Evolutionary conservation across 2,888 invertebrate genomes (phyloP), one percentile per base, ranked within the genome.

Genomic region (Hymenopus coronatus): DNA sequence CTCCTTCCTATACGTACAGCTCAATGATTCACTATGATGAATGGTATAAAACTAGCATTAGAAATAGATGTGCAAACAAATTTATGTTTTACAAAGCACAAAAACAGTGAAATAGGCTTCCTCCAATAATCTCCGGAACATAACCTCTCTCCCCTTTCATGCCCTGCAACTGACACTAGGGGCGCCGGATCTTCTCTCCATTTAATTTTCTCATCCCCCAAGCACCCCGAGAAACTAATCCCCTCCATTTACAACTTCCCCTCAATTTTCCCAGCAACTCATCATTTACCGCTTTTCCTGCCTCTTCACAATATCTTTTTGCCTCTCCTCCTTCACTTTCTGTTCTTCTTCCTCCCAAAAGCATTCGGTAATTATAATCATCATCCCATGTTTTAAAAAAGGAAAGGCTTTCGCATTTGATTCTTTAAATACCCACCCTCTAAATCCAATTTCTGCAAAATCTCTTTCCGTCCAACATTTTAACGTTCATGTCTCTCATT

Each of bases 231-330:
- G 25, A 84, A 84, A 84, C 28, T 40, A 85, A 85, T 85, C 46
- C 54, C 54, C 46, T 85, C 85, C 85, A 54, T 85, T 40, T 84
- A 84, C 84, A 84, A 33, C 27, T 84, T 84, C 84, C 84, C 46
- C 33, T 70, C 54, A 70, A 70, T 70, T 70, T 70, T 70, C 54
- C 20, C 54, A 40, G 33, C 33, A 40, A 15, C 40, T 27, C 84
- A 84, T 84, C 84, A 84, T 33, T 84, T 40, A 33, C 25, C 84
- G 33, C 33, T 84, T 40, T 84, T 46, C n/a, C 20, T 20, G 28
- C n/a, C 40, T 30, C 84, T 33, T 27, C 40, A 70, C 54, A 70
- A 25, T 70, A 25, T 70, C 20, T 70, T 70, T 70, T 25, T 70
- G 25, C 54, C 54, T 70, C 20, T 70, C 25, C 54, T 70, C 15